phyloP scores from a whole-genome alignment of 1,140 invertebrate genomes.

The Megalonaias nervosa region DNA sequence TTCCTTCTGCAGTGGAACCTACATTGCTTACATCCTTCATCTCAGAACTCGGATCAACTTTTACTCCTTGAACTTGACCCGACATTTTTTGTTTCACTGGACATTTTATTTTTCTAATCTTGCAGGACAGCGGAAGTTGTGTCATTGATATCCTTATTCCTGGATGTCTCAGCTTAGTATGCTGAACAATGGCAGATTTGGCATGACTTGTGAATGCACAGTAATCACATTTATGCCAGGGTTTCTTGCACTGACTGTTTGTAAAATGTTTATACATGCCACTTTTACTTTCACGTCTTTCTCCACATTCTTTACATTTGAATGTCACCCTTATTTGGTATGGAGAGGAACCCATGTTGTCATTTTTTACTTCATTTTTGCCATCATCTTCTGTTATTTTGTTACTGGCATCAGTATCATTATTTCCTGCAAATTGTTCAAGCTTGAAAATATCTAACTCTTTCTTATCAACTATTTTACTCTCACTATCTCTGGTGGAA shows the following conservation, averaged over 20 bases:
- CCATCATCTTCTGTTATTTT: neutral
- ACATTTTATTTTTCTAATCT: constrained; percentile 14
- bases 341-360: neutral
- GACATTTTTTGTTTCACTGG: constrained; percentile 17
- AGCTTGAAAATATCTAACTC: neutral
- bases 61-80: no score
- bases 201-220: constrained; percentile 23
- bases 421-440: neutral
- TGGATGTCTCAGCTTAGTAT: constrained; percentile 16
- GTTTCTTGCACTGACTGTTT: constrained; percentile 16
- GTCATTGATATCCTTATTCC: constrained; percentile 6
- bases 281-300: constrained; percentile 25
- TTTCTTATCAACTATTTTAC: neutral
- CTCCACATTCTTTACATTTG: constrained; percentile 33
- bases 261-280: constrained; percentile 26
- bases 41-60: no score
- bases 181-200: constrained; percentile 14
- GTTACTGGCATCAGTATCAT: neutral
- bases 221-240: constrained; percentile 18
- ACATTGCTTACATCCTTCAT: no score
- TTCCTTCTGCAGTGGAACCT: no score
- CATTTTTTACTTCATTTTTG: neutral
- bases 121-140: constrained; percentile 7
- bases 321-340: constrained; percentile 9
- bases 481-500: neutral